Conservation (phyloP, 1,140 invertebrate genomes). For the Zaprionus nigranus region DNA sequence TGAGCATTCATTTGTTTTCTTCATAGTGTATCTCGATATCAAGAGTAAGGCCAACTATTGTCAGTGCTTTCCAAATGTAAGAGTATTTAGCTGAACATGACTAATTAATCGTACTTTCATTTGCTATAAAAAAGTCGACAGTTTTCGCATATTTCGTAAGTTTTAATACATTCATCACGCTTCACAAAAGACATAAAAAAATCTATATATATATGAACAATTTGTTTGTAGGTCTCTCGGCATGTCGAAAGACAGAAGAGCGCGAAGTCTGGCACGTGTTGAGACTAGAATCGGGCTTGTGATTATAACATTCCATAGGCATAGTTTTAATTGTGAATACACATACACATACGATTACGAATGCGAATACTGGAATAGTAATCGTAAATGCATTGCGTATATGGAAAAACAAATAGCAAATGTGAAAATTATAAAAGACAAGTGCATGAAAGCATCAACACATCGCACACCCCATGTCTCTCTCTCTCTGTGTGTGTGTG, state of each 20-base stretch:
- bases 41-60: not conserved
- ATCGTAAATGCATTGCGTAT: too few species aligned
- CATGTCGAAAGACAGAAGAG: constrained; percentile 43
- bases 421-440: not conserved
- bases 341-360: not conserved
- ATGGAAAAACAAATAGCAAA: not conserved
- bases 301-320: constrained; percentile 24
- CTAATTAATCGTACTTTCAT: not conserved
- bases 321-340: constrained; percentile 8
- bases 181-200: constrained; percentile 8
- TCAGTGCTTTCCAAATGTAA: not conserved
- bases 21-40: not conserved
- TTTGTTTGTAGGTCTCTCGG: constrained; percentile 38
- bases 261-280: constrained; percentile 38
- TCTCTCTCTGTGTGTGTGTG: not conserved
- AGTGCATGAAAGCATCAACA: constrained; percentile 18
- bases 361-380: constrained; percentile 6
- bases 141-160: constrained; percentile 1
- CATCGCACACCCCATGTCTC: constrained; percentile 21
- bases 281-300: not conserved
- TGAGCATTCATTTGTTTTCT: not conserved
- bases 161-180: constrained; percentile 10
- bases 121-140: constrained; percentile 5
- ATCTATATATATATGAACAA: constrained; percentile 26
- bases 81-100: not conserved